Evolutionary conservation across 1,140 invertebrate species (phyloP).

Genomic region (Macrobrachium nipponense): DNA sequence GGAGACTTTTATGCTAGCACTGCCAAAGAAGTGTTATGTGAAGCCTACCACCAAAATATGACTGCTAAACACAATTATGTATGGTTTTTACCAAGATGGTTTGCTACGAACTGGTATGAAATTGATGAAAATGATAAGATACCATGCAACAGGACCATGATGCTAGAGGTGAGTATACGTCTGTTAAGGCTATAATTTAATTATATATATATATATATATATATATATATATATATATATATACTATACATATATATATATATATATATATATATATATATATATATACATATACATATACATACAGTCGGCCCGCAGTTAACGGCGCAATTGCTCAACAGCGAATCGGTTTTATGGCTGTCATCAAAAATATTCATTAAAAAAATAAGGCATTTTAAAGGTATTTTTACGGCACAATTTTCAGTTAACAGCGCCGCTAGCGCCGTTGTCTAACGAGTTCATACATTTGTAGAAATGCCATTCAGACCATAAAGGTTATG

Average conservation of each 20-base stretch:
- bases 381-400: too few species aligned
- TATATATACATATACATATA: constrained; percentile 40
- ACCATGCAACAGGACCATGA: constrained; percentile 75
- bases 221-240: constrained; percentile 25
- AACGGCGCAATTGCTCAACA: too few species aligned
- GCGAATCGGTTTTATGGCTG: too few species aligned
- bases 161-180: constrained; percentile 71
- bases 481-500: too few species aligned
- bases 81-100: constrained; percentile 86
- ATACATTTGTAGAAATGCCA: too few species aligned
- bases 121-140: constrained; percentile 69
- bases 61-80: constrained; percentile 75
- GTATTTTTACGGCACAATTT: too few species aligned
- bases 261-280: constrained; percentile 37
- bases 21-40: constrained; percentile 80
- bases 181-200: not conserved
- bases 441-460: too few species aligned
- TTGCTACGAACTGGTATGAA: constrained; percentile 74
- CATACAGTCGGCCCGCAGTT: too few species aligned
- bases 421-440: too few species aligned
- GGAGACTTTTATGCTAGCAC: constrained; percentile 80
- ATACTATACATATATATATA: constrained; percentile 32
- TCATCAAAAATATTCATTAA: too few species aligned
- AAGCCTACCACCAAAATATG: constrained; percentile 77
- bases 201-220: not conserved